These are phyloP conservation scores for Acronicta psi DNA, from an alignment of 2,888 invertebrate species.

Conservation along the genomic window DNA sequence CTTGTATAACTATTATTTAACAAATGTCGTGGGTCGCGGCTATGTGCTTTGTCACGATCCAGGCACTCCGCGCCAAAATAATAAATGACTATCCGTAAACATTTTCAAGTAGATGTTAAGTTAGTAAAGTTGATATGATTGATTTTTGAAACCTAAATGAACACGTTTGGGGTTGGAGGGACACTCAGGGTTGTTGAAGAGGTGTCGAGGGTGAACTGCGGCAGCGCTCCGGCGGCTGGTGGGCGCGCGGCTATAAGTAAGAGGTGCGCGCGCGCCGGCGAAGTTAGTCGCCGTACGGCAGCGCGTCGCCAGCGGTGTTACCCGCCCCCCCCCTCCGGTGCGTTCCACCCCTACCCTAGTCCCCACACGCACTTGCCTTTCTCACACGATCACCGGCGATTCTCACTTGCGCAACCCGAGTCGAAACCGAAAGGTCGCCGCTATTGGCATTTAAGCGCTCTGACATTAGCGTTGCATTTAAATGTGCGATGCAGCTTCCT, in stretches of 20 bases:
- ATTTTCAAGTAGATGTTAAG: neutral
- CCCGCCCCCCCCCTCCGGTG: constrained; percentile 74
- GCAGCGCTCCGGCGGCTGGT: constrained; percentile 59
- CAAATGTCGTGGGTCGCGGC: too few relatives aligned
- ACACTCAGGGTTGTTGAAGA: constrained; percentile 43
- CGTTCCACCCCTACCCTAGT: constrained; percentile 70
- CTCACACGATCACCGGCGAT: constrained; percentile 85
- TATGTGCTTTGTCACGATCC: constrained; percentile 10
- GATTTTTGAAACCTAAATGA: neutral
- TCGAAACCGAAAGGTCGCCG: constrained; percentile 86
- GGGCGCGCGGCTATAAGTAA: constrained; percentile 87
- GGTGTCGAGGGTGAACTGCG: constrained; percentile 40
- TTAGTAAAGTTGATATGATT: neutral
- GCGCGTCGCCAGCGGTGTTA: constrained; percentile 82
- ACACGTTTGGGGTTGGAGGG: constrained; percentile 38
- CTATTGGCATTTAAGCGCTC: constrained; percentile 88
- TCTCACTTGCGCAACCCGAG: constrained; percentile 85
- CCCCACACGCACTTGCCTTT: constrained; percentile 80
- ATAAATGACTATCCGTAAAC: constrained; percentile 3
- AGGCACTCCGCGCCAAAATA: neutral
- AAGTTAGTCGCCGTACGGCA: constrained; percentile 88
- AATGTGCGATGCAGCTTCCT: constrained; percentile 87
- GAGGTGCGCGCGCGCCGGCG: constrained; percentile 84
- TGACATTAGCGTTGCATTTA: constrained; percentile 88
- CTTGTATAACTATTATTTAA: constrained; percentile 33